Evolutionary conservation across 2,888 invertebrate genomes (phyloP).

Genomic region (Synergus gifuensis): DNA sequence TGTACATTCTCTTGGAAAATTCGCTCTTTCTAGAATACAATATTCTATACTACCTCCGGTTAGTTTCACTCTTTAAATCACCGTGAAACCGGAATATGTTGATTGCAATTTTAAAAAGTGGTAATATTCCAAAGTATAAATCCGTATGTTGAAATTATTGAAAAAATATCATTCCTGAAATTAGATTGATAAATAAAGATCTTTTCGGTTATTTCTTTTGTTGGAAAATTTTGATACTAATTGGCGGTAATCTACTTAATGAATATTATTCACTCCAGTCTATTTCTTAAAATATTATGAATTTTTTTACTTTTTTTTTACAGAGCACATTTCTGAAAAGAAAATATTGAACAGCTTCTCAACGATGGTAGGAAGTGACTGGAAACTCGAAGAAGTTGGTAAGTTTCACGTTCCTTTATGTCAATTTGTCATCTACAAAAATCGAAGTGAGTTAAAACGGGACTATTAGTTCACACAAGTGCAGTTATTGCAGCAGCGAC

Average conservation of each 20-base stretch:
- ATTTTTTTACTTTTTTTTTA: background rate
- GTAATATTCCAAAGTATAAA: too few species aligned
- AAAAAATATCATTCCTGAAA: too few species aligned
- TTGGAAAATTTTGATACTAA: too few species aligned
- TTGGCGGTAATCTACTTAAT: too few species aligned
- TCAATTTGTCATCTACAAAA: conserved; percentile 10
- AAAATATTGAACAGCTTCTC: conserved; percentile 7
- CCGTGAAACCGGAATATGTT: too few species aligned
- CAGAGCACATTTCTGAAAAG: conserved; percentile 1
- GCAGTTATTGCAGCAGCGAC: conserved; percentile 7
- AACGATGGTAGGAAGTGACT: conserved; percentile 27
- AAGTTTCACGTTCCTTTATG: conserved; percentile 14
- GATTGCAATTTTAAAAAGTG: too few species aligned
- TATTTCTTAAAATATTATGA: background rate
- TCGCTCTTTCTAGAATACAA: background rate
- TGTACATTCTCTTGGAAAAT: background rate
- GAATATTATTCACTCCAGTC: background rate
- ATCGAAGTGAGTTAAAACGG: conserved; percentile 13
- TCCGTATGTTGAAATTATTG: too few species aligned
- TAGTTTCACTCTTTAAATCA: background rate
- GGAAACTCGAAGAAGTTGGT: conserved; percentile 37
- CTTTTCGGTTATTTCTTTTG: too few species aligned
- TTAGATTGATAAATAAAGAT: too few species aligned
- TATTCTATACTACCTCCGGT: background rate
- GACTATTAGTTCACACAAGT: conserved; percentile 33